Percentiles rank a stretch among this genome's conserved stretches.
Evolutionary conservation across 2,113 vertebrate genomes (phyloP).

Genomic region (Hippocampus guttulatus): DNA sequence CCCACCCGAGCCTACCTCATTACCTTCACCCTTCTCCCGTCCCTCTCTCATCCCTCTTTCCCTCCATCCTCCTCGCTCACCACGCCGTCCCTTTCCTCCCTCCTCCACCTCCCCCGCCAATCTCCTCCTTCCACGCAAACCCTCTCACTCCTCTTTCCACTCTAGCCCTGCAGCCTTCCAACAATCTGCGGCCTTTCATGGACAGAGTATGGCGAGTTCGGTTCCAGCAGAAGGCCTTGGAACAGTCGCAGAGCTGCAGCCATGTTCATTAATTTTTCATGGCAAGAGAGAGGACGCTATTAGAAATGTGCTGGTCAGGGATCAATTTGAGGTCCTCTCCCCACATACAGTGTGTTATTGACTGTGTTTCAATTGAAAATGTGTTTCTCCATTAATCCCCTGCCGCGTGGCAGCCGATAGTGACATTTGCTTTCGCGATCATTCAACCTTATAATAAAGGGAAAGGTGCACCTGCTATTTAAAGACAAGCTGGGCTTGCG

Average conservation of each 20-base stretch:
- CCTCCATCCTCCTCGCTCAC: slow-evolving; percentile 77
- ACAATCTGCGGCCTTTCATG: slow-evolving; percentile 69
- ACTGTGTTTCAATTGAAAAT: slow-evolving; percentile 48
- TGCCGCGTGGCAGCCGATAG: slow-evolving; percentile 39
- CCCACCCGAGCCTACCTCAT: slow-evolving; percentile 60
- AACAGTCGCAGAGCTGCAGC: slow-evolving; percentile 38
- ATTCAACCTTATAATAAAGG: slow-evolving; percentile 52
- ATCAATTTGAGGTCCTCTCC: slow-evolving; percentile 7
- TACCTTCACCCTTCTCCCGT: slow-evolving; percentile 70
- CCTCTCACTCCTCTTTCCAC: slow-evolving; percentile 67
- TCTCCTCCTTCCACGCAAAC: slow-evolving; percentile 63
- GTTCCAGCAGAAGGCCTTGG: slow-evolving; percentile 67
- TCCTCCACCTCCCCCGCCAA: slow-evolving; percentile 33
- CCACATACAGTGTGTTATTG: slow-evolving; percentile 29
- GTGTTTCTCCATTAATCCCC: slow-evolving; percentile 45
- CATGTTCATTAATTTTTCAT: slow-evolving; percentile 22
- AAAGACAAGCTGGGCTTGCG: slow-evolving; percentile 59
- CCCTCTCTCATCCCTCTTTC: slow-evolving; percentile 77
- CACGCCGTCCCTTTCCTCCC: slow-evolving; percentile 70
- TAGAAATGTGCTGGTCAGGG: slow-evolving; percentile 28
- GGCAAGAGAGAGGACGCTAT: slow-evolving; percentile 22
- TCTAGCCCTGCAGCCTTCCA: slow-evolving; percentile 67
- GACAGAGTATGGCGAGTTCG: slow-evolving; percentile 57
- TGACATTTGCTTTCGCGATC: slow-evolving; percentile 50
- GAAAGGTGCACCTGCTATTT: slow-evolving; percentile 63